Evolutionary conservation across 2,113 vertebrate genomes (phyloP).

Genomic region (Sciurus niger): DNA sequence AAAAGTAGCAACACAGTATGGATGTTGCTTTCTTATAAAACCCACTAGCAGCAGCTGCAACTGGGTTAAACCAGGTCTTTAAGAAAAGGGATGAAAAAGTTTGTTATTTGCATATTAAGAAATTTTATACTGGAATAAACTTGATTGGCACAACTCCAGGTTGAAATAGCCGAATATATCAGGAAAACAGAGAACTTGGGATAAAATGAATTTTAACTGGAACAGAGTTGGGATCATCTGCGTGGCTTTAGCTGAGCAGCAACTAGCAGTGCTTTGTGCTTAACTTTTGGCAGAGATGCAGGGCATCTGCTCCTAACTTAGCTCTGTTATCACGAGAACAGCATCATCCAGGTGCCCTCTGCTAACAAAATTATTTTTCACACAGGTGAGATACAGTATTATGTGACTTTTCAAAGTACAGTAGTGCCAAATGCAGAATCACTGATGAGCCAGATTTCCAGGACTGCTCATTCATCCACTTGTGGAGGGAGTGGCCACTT

Average conservation of each 20-base stretch:
- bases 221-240: background rate
- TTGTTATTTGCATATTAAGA: background rate
- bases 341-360: background rate
- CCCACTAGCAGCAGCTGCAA: background rate
- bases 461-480: background rate
- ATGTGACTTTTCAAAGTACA: background rate
- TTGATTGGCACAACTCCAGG: background rate
- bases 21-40: background rate
- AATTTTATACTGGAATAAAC: background rate
- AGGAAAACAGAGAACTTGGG: background rate
- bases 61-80: background rate
- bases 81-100: constrained; percentile 24
- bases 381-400: background rate
- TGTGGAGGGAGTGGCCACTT: background rate
- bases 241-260: background rate
- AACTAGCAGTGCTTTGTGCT: background rate
- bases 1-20: background rate
- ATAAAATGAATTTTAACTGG: background rate
- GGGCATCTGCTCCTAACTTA: too few relatives aligned
- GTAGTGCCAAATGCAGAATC: background rate
- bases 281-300: background rate
- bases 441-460: background rate
- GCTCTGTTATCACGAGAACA: background rate
- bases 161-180: background rate
- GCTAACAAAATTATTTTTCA: background rate